Evolutionary conservation across 2,113 vertebrate genomes (phyloP).

Genomic region (Panthera tigris): DNA sequence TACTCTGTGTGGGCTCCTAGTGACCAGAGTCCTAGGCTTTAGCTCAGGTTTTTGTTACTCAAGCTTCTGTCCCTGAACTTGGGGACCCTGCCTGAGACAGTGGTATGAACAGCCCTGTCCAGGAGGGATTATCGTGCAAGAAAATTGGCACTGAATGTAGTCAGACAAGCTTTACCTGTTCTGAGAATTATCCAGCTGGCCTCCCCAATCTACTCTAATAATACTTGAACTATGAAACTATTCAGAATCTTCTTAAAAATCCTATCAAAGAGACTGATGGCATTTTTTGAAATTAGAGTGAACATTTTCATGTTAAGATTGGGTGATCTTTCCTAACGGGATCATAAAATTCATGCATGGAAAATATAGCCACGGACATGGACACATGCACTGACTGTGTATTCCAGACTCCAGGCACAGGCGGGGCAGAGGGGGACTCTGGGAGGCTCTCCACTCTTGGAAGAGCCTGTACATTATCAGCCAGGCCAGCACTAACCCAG

Average conservation of each 20-base stretch:
- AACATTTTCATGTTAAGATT: background rate
- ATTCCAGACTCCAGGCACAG: background rate
- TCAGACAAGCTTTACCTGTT: background rate
- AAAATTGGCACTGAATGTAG: background rate
- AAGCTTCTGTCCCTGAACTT: background rate
- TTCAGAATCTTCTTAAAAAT: background rate
- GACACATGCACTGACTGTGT: background rate
- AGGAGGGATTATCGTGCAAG: background rate
- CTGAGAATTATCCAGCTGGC: background rate
- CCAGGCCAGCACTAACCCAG: background rate
- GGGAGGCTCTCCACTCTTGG: background rate
- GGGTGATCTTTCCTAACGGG: background rate
- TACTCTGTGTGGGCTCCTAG: background rate
- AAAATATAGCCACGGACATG: background rate
- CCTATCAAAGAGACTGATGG: background rate
- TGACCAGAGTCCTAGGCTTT: background rate
- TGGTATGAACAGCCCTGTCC: too few species aligned
- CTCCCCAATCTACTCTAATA: background rate
- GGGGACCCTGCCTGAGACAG: background rate
- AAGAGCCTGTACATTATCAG: background rate
- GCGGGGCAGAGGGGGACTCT: fast-evolving
- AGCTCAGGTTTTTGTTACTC: background rate
- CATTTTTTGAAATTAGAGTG: background rate
- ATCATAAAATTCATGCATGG: background rate
- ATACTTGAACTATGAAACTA: background rate